Evolutionary conservation across 2,888 invertebrate species (phyloP).

Genomic region (Eurytoma californica): DNA sequence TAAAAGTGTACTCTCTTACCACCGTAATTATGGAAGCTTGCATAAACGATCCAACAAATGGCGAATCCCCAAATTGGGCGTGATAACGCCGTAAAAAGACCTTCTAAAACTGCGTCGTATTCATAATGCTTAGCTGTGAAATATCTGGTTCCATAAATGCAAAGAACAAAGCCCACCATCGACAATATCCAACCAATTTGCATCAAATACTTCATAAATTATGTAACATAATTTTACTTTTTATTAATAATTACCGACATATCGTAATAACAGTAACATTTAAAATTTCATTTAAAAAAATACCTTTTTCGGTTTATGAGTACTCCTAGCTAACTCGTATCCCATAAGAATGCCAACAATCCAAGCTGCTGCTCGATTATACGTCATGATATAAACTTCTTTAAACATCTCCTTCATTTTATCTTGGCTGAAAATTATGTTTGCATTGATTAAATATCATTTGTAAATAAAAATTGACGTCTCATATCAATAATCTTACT

Average conservation of each 20-base stretch:
- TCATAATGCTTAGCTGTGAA: conserved; percentile 56
- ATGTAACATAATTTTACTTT: background rate
- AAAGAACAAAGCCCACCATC: conserved; percentile 54
- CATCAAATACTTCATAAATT: conserved; percentile 47
- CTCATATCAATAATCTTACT: too few species aligned
- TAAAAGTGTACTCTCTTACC: conserved; percentile 62
- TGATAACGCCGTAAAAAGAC: conserved; percentile 36
- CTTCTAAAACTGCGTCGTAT: background rate
- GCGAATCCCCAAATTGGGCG: conserved; percentile 75
- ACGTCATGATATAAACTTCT: background rate
- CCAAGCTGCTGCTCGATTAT: conserved; percentile 55
- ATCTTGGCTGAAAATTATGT: too few species aligned
- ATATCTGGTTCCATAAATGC: conserved; percentile 55
- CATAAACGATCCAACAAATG: conserved; percentile 76
- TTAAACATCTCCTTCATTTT: too few species aligned
- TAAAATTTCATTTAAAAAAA: background rate
- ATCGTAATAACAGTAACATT: background rate
- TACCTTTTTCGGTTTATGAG: conserved; percentile 66
- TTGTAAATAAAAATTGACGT: too few species aligned
- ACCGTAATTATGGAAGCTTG: conserved; percentile 76
- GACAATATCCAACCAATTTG: conserved; percentile 59
- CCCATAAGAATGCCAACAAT: conserved; percentile 58
- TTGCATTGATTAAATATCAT: too few species aligned
- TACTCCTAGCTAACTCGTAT: conserved; percentile 48
- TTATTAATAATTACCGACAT: background rate